These are phyloP conservation scores for Megathymus violae DNA, from an alignment of 1,140 invertebrate genomes.

Conservation along the genomic window DNA sequence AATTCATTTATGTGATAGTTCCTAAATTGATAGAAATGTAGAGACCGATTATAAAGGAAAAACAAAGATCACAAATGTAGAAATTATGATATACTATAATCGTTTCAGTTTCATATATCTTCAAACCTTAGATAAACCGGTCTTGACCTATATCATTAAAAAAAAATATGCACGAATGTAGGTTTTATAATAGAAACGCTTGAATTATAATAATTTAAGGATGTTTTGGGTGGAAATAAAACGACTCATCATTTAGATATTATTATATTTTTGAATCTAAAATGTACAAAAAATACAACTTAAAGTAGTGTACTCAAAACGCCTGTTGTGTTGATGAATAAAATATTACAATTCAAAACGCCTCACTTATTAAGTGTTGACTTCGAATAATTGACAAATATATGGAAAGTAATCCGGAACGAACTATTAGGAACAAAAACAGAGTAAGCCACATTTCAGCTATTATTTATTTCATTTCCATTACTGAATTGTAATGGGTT, in stretches of 20 bases:
- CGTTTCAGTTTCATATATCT: no score
- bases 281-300: slow-evolving; percentile 84
- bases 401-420: slow-evolving; percentile 58
- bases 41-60: no score
- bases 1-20: no score
- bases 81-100: no score
- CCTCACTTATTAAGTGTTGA: slow-evolving; percentile 57
- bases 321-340: slow-evolving; percentile 71
- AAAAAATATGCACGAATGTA: no score
- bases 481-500: slow-evolving; percentile 37
- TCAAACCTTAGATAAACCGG: no score
- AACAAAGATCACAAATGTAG: no score
- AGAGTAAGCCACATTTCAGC: slow-evolving; percentile 57
- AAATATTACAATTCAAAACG: slow-evolving; percentile 65
- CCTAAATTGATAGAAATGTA: no score
- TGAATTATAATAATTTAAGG: no score
- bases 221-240: slow-evolving; percentile 49
- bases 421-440: slow-evolving; percentile 76
- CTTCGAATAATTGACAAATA: slow-evolving; percentile 73
- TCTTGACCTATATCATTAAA: no score
- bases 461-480: slow-evolving; percentile 46
- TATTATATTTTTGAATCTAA: slow-evolving; percentile 83
- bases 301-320: slow-evolving; percentile 80
- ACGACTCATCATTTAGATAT: slow-evolving; percentile 76
- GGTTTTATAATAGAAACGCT: no score